Evolutionary conservation across 2,888 invertebrate species (phyloP).

Genomic region (Lapara coniferarum): DNA sequence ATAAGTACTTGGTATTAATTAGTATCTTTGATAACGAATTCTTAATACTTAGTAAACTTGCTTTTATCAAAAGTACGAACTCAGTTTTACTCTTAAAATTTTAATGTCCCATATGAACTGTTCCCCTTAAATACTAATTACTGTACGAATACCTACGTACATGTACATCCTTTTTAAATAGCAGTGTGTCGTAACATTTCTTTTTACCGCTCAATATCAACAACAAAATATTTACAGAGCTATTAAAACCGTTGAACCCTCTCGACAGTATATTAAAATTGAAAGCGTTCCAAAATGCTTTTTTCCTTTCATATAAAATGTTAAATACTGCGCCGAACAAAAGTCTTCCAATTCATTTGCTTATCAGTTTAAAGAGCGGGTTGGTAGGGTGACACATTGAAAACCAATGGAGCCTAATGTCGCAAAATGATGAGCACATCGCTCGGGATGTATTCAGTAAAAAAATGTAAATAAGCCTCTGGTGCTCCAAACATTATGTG

Average conservation of each 20-base stretch:
- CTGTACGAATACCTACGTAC: too few species aligned
- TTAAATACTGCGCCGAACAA: constrained; percentile 64
- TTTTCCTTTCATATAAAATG: constrained; percentile 52
- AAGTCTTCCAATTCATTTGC: constrained; percentile 81
- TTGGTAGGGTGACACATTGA: constrained; percentile 72
- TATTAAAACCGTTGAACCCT: constrained; percentile 16
- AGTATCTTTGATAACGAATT: too few species aligned
- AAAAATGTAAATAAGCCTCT: constrained; percentile 69
- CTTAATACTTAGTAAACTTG: too few species aligned
- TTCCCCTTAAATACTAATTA: too few species aligned
- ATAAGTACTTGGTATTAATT: too few species aligned
- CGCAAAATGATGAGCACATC: constrained; percentile 74
- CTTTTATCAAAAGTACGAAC: too few species aligned
- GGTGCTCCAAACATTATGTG: constrained; percentile 55
- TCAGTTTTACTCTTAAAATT: too few species aligned
- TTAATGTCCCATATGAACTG: too few species aligned
- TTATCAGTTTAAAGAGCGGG: constrained; percentile 79
- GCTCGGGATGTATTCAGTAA: constrained; percentile 63
- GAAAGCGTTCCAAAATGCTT: constrained; percentile 54
- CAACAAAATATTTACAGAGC: constrained; percentile 16
- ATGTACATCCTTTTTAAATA: too few species aligned
- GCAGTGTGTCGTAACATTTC: background rate
- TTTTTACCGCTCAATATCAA: background rate
- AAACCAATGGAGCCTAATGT: constrained; percentile 80
- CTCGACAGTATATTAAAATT: constrained; percentile 21